These are phyloP conservation scores for Halichondria panicea DNA, from an alignment of 37 sponge, comb jelly and placozoan species.

Conservation along the genomic window DNA sequence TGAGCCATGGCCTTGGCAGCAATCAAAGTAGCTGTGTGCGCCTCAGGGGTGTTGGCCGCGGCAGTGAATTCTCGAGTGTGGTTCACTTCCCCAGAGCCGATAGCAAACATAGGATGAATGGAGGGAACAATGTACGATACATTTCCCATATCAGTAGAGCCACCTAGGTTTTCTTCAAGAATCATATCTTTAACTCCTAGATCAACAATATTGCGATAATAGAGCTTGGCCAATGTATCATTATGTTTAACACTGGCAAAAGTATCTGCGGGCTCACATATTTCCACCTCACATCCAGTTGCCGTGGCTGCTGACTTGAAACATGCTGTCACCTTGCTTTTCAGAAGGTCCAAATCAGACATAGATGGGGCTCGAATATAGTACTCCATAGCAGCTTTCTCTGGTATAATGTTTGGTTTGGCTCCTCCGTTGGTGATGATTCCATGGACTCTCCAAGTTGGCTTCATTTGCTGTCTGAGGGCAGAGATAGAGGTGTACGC, in stretches of 20 bases:
- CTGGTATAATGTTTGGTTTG: conserved; percentile 89
- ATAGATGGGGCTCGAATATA: conserved; percentile 67
- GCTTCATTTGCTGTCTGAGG: conserved; percentile 88
- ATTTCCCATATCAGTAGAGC: conserved; percentile 95
- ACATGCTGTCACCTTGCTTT: conserved; percentile 36
- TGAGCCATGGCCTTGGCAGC: conserved; percentile 85
- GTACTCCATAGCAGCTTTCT: conserved; percentile 48
- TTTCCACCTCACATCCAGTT: conserved; percentile 71
- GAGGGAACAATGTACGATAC: conserved; percentile 81
- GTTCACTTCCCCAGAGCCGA: conserved; percentile 55
- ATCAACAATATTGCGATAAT: conserved; percentile 13
- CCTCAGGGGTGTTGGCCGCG: conserved; percentile 52
- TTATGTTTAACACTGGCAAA: conserved; percentile 66
- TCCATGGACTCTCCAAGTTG: conserved; percentile 84
- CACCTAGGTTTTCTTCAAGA: conserved; percentile 7
- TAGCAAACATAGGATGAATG: conserved; percentile 79
- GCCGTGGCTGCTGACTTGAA: conserved; percentile 76
- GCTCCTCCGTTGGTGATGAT: conserved; percentile 85
- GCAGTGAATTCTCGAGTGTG: conserved; percentile 78
- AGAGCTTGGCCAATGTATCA: conserved; percentile 31
- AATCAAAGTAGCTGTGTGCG: conserved; percentile 51
- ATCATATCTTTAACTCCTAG: conserved; percentile 4
- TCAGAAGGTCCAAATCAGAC: conserved; percentile 48
- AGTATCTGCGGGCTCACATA: conserved; percentile 3
- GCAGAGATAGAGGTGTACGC: conserved; percentile 83